These are phyloP conservation scores for Drosophila demipolita DNA, from an alignment of 2,888 invertebrate genomes.

Conservation along the genomic window DNA sequence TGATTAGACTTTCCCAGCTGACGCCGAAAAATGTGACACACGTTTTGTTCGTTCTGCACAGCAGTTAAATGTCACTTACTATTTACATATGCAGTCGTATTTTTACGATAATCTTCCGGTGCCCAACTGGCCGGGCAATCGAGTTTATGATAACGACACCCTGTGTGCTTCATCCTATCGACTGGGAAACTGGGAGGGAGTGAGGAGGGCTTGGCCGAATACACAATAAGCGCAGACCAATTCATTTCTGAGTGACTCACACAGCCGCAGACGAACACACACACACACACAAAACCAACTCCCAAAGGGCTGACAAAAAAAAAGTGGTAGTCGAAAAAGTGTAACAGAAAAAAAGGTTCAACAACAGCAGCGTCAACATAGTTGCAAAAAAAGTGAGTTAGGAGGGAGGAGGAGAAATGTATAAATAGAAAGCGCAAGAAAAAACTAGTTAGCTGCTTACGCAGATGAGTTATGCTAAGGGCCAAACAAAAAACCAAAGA, in stretches of 20 bases:
- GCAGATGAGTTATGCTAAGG: conserved; percentile 46
- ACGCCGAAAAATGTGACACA: conserved; percentile 21
- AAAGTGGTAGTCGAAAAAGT: conserved; percentile 27
- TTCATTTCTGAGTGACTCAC: conserved; percentile 61
- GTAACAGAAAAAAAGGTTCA: conserved; percentile 31
- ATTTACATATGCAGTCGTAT: conserved; percentile 51
- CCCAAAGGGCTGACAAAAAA: conserved; percentile 46
- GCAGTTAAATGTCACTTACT: conserved; percentile 38
- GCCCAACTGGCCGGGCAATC: conserved; percentile 42
- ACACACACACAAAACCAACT: conserved; percentile 37
- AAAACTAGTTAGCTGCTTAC: conserved; percentile 46
- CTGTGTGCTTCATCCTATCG: conserved; percentile 25
- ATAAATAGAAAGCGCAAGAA: conserved; percentile 6
- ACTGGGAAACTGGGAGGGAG: neutral
- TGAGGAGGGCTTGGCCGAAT: neutral
- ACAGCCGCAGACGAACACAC: conserved; percentile 24
- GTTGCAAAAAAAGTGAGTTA: conserved; percentile 24
- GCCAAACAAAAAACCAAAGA: conserved; percentile 38
- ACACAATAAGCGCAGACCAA: conserved; percentile 60
- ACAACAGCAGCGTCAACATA: conserved; percentile 27
- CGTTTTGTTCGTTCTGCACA: conserved; percentile 5
- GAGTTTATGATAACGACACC: conserved; percentile 60
- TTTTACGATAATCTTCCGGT: conserved; percentile 43
- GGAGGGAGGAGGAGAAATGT: neutral
- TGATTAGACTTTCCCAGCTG: conserved; percentile 52